Evolutionary conservation across 2,888 invertebrate species (phyloP).

Genomic region (Heteropelma amictum): DNA sequence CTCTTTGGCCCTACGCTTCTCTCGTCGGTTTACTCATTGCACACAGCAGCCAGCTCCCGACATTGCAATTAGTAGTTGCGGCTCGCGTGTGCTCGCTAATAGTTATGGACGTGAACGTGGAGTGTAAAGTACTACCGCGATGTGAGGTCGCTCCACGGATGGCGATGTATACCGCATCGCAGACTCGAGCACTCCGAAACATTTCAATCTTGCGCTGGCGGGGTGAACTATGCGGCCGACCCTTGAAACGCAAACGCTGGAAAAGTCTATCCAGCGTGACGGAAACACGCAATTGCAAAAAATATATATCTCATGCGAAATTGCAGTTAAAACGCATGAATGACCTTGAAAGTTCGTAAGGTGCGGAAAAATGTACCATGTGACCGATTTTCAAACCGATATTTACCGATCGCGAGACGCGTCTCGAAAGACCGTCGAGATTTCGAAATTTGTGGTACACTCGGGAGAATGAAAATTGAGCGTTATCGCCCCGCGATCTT

Average conservation of each 20-base stretch:
- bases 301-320: too few relatives aligned
- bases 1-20: conserved; percentile 28
- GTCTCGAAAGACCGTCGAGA: background rate
- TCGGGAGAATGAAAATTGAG: background rate
- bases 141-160: background rate
- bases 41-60: conserved; percentile 15
- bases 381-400: too few relatives aligned
- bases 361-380: too few relatives aligned
- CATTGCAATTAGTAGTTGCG: conserved; percentile 46
- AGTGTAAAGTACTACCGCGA: background rate
- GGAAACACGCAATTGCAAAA: too few relatives aligned
- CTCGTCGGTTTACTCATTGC: conserved; percentile 38
- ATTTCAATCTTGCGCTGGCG: conserved; percentile 41
- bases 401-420: conserved; percentile 11
- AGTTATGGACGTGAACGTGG: conserved; percentile 27
- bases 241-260: too few relatives aligned
- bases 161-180: conserved; percentile 1
- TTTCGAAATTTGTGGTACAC: background rate
- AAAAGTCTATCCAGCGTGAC: too few relatives aligned
- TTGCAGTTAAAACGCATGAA: too few relatives aligned
- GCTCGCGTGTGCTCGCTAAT: conserved; percentile 17
- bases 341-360: too few relatives aligned
- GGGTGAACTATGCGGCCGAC: background rate
- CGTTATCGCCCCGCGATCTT: conserved; percentile 14
- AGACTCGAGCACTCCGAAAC: conserved; percentile 37